Evolutionary conservation across 2,113 vertebrate species (phyloP), one percentile per base, ranked within the genome.

Genomic region (Alaudala cheleensis): DNA sequence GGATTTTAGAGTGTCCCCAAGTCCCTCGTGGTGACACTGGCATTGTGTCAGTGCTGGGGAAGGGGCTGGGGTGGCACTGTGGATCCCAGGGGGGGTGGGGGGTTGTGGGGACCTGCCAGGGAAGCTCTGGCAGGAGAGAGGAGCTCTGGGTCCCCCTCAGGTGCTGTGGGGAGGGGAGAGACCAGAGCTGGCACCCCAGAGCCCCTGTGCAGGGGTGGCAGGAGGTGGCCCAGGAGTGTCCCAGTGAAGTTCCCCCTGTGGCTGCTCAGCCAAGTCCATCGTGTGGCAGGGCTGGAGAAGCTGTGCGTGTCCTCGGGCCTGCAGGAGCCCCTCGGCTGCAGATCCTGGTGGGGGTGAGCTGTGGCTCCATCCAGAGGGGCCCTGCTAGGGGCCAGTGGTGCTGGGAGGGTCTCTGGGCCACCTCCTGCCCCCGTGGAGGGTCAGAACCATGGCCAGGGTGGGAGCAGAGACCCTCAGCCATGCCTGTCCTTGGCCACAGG

Each of bases 241-340:
- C 23, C 40, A 10, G 15, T 22, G 31, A 31, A 34, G 60, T 28
- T 28, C 57, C 64, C 49, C 5, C 51, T 3, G 0, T 37, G 49
- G 58, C 44, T 54, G 28, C 16, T 69, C 34, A 34, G 4, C 22
- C n/a, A 3, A 14, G 29, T 44, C 65, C 49, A 8, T 4, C 0
- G 0, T 3, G 11, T 14, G 69, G 47, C 33, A 24, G 26, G 21
- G 34, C 58, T 49, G 3, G 23, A 14, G 10, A 40, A 58, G 37
- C 62, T 0, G 0, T 6, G 22, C 8, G 33, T 42, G 57, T 12
- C 37, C 14, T 0, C 24, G 51, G 47, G 44, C 19, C 58, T 72
- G 45, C 3, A 2, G 18, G 20, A 37, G 73, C 39, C 57, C 67
- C 57, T 33, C 0, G 1, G 60, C 45, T 9, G 3, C 39, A 45